Evolutionary conservation across 2,888 invertebrate species (phyloP).

Genomic region (Ditylenchus weischeri): DNA sequence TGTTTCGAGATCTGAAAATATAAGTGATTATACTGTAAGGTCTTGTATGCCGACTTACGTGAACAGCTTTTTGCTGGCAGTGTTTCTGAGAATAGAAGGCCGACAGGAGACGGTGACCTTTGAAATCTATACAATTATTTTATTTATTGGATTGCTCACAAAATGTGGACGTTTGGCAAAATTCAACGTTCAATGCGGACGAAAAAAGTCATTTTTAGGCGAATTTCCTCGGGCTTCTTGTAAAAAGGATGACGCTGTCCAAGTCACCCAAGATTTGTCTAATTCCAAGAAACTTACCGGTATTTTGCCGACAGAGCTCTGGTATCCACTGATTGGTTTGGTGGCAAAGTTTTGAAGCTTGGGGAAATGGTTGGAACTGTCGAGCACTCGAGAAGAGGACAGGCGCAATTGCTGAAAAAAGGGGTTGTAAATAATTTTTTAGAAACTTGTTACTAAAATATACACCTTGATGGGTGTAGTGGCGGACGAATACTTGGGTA

Average conservation of each 20-base stretch:
- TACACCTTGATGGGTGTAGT: conserved; percentile 51
- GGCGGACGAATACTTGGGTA: conserved; percentile 40
- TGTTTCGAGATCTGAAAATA: conserved; percentile 11
- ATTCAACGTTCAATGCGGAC: too few species aligned
- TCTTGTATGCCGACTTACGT: too few species aligned
- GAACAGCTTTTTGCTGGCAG: conserved; percentile 8
- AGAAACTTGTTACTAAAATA: neutral
- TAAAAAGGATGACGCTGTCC: too few species aligned
- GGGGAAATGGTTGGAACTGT: neutral
- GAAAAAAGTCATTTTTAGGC: too few species aligned
- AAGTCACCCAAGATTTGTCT: neutral
- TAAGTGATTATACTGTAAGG: too few species aligned
- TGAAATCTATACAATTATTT: conserved; percentile 30
- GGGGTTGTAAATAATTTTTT: conserved; percentile 49
- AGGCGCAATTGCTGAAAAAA: conserved; percentile 47
- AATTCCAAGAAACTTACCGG: conserved; percentile 11
- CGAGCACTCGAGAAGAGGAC: conserved; percentile 21
- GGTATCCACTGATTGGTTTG: too few species aligned
- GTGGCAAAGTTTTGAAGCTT: conserved; percentile 14
- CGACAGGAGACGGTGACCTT: conserved; percentile 35
- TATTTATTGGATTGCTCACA: too few species aligned
- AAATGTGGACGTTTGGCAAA: too few species aligned
- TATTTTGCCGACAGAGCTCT: neutral
- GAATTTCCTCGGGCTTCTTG: too few species aligned
- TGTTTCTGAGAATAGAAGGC: conserved; percentile 17